Evolutionary conservation across 2,888 invertebrate genomes (phyloP).

Genomic region (Belgica antarctica): DNA sequence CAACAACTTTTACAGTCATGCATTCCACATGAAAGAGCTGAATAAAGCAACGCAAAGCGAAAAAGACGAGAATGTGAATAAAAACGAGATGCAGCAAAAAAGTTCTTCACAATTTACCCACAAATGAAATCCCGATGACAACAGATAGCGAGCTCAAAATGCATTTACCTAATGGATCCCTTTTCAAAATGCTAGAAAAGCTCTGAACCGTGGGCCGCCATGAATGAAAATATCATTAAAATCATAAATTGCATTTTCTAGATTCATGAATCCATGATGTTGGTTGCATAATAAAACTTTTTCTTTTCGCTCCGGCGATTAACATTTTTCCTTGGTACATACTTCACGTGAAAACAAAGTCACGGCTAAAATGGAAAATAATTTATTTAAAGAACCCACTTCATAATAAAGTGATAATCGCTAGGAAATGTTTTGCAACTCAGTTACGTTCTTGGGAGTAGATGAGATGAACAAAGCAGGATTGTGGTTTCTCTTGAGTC

Average conservation of each 20-base stretch:
- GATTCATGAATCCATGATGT: background rate
- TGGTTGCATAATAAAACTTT: background rate
- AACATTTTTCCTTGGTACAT: too few species aligned
- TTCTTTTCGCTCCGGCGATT: background rate
- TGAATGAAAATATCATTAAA: slow-evolving; percentile 42
- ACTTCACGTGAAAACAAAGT: too few species aligned
- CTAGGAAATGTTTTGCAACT: too few species aligned
- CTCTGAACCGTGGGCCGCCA: slow-evolving; percentile 1
- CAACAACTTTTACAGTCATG: background rate
- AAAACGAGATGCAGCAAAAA: background rate
- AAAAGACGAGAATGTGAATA: background rate
- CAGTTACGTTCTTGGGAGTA: too few species aligned
- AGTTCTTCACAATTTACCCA: background rate
- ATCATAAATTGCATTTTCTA: slow-evolving; percentile 38
- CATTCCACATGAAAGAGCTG: background rate
- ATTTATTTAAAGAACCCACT: too few species aligned
- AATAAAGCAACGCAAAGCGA: background rate
- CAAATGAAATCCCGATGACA: slow-evolving; percentile 34
- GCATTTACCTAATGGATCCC: slow-evolving; percentile 39
- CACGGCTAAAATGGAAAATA: background rate
- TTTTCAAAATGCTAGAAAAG: background rate
- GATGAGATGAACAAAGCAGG: too few species aligned
- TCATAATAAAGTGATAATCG: too few species aligned
- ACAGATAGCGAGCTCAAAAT: slow-evolving; percentile 22
- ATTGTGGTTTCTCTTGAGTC: too few species aligned